A percentile compares a stretch with the other conserved stretches of the same genome.
Evolutionary conservation across 2,888 invertebrate genomes (phyloP).

Genomic region (Phrixothrix hirtus): DNA sequence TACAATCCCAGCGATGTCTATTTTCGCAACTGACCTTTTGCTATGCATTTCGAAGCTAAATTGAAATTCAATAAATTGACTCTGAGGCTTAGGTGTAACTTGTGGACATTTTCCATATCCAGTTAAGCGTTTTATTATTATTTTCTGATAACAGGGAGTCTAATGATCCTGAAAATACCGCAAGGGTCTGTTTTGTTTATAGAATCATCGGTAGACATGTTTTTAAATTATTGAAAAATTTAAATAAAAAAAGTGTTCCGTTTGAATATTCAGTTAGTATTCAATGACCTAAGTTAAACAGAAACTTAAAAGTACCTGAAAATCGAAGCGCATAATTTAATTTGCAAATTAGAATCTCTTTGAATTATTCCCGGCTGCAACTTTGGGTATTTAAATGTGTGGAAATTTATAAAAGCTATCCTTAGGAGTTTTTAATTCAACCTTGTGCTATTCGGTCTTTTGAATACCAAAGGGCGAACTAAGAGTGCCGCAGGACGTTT

Average conservation of each 20-base stretch:
- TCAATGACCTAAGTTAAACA: slow-evolving; percentile 14
- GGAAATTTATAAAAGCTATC: slow-evolving; percentile 35
- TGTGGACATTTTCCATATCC: neutral
- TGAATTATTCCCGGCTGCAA: slow-evolving; percentile 29
- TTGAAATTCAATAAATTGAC: neutral
- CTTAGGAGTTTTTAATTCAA: slow-evolving; percentile 38
- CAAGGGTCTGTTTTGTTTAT: slow-evolving; percentile 15
- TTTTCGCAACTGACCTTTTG: slow-evolving; percentile 23
- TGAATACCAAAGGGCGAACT: slow-evolving; percentile 24
- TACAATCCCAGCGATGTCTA: slow-evolving; percentile 16
- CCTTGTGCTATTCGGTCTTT: slow-evolving; percentile 26
- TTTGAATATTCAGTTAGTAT: neutral
- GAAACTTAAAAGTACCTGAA: slow-evolving; percentile 31
- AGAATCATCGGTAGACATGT: slow-evolving; percentile 1
- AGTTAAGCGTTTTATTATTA: slow-evolving; percentile 14
- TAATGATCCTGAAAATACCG: slow-evolving; percentile 22
- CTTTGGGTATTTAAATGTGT: slow-evolving; percentile 36
- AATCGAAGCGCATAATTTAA: slow-evolving; percentile 32
- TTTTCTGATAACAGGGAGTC: slow-evolving; percentile 17
- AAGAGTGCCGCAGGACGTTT: slow-evolving; percentile 18
- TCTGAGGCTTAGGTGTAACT: neutral
- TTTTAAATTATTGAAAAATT: too few species aligned
- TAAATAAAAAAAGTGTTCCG: too few species aligned
- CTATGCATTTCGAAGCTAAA: neutral
- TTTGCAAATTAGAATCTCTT: slow-evolving; percentile 34